Evolutionary conservation across 2,888 invertebrate species (phyloP), one percentile per base, ranked within the genome.

Genomic region (Pelosia muscerda): DNA sequence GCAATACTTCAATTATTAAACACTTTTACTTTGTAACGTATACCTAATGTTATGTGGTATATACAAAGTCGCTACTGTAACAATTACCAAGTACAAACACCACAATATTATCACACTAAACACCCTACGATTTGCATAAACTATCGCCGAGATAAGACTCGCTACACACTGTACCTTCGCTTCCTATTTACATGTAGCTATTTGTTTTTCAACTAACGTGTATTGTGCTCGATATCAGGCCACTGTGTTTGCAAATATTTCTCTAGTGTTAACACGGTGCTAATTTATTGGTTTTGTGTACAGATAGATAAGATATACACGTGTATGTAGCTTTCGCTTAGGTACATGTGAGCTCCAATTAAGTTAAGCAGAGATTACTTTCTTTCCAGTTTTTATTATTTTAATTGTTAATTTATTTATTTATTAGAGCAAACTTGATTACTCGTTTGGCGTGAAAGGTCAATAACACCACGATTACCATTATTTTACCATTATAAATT

Each of bases 161-260:
- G 9, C 26, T 22, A 23, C 26, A 42, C 57, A 57, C 28, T 28
- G 26, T 22, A 26, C 64, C 53, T 31, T 54, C 23, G 10, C 31
- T 54, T 31, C 54, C 23, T 63, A 49, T 64, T 64, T 63, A 60
- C 64, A 64, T 10, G 25, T 2, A 56, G 38, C 31, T 63, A 65
- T 60, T 65, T 63, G 58, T 74, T 69, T 64, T 54, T 64, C 53
- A 64, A 49, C 26, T 53, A 38, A 19, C 49, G 15, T 19, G 63
- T 68, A 69, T 73, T 71, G 65, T 77, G 63, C 55, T 56, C 59
- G 25, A 53, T 74, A 72, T 72, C 74, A 63, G 57, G n/a, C 55
- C n/a, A 63, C 53, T 28, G 49, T 26, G 66, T 15, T 63, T 54
- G 67, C 74, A 69, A 78, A 78, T 78, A 74, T 76, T 78, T 65